phyloP scores from a whole-genome alignment of 2,113 vertebrate genomes.

The Corythaixoides concolor region DNA sequence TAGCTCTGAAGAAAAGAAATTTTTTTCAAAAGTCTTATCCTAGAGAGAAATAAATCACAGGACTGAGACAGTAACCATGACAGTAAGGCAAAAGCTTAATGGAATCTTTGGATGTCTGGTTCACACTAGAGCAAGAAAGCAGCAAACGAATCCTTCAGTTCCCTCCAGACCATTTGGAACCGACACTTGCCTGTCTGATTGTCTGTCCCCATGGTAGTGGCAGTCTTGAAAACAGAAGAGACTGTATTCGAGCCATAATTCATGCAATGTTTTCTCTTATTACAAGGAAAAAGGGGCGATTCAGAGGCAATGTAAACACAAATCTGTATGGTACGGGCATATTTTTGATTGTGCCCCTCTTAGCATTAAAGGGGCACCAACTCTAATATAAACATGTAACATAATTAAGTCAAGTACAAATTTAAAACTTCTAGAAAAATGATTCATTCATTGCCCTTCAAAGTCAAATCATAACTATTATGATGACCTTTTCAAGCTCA shows the following conservation, averaged over 20 bases:
- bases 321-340: neutral
- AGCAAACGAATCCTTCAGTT: constrained; percentile 26
- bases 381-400: neutral
- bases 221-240: constrained; percentile 27
- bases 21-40: neutral
- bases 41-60: constrained; percentile 26
- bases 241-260: constrained; percentile 3
- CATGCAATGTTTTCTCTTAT: neutral
- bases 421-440: neutral
- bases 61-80: constrained; percentile 28
- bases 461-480: neutral
- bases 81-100: constrained; percentile 46
- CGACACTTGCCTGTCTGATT: neutral
- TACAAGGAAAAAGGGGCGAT: neutral
- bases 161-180: constrained; percentile 32
- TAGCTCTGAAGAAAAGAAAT: neutral
- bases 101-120: constrained; percentile 19
- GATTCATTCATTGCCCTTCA: neutral
- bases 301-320: neutral
- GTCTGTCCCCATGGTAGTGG: constrained; percentile 49
- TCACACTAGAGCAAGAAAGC: neutral
- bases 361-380: neutral
- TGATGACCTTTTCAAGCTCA: neutral
- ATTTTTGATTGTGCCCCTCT: neutral
- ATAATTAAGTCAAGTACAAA: neutral